Conservation (phyloP, 2,113 vertebrate species). For the Engraulis encrasicolus region DNA sequence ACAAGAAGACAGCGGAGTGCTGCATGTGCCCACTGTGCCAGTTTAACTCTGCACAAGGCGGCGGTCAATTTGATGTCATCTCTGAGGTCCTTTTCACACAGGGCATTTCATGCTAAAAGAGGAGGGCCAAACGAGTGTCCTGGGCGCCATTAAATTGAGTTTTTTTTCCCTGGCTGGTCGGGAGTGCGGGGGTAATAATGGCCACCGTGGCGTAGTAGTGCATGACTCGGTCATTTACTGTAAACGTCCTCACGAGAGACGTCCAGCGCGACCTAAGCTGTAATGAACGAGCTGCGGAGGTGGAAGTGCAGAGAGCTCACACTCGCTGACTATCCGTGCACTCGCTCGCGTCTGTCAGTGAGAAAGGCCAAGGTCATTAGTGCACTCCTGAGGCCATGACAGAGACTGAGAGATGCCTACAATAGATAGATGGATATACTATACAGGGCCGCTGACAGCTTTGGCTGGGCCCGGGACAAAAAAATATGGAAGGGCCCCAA, state of each 20-base stretch:
- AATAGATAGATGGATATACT: not conserved
- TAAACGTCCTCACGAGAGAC: not conserved
- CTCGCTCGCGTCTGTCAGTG: not conserved
- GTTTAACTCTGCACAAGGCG: not conserved
- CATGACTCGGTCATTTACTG: not conserved
- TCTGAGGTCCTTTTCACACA: not conserved
- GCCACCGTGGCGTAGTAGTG: not conserved
- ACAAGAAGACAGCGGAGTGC: not conserved
- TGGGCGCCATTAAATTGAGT: not conserved
- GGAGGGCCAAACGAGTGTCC: not conserved
- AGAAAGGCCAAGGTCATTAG: not conserved
- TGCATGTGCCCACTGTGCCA: not conserved
- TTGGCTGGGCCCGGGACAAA: too few relatives aligned
- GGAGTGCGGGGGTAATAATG: slow-evolving; percentile 1
- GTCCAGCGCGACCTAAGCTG: not conserved
- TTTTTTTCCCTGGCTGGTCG: not conserved
- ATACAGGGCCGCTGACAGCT: too few relatives aligned
- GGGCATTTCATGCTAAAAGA: not conserved
- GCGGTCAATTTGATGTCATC: not conserved
- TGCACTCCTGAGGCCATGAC: not conserved
- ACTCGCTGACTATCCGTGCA: not conserved
- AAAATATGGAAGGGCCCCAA: too few relatives aligned
- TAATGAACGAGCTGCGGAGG: not conserved
- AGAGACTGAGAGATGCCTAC: not conserved
- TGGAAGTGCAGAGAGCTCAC: not conserved